Percentiles rank a stretch among this genome's conserved stretches.
Evolutionary conservation across 1,140 invertebrate species (phyloP).

Genomic region (Caenorhabditis latens): DNA sequence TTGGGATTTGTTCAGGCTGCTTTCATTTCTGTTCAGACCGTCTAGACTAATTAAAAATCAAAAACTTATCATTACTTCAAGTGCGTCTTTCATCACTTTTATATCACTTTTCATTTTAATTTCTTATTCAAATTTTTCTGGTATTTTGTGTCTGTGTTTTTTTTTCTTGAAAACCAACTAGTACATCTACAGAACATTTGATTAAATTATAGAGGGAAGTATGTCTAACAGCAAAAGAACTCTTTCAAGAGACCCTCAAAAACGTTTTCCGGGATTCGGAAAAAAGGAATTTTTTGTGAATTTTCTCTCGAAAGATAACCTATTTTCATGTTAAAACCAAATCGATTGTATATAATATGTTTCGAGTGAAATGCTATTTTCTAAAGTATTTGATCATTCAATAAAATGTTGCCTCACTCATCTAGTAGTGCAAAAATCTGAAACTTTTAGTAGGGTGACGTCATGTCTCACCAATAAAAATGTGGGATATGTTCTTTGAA

Average conservation of each 20-base stretch:
- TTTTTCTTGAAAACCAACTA: too few relatives aligned
- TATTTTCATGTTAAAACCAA: too few relatives aligned
- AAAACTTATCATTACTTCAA: not conserved
- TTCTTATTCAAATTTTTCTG: not conserved
- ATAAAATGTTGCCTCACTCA: not conserved
- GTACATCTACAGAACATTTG: conserved; percentile 11
- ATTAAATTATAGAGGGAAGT: not conserved
- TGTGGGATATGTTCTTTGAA: too few relatives aligned
- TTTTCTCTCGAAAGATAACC: too few relatives aligned
- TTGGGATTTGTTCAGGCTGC: not conserved
- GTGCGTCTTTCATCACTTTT: not conserved
- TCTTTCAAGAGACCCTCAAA: not conserved
- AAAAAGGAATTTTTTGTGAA: too few relatives aligned
- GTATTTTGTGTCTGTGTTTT: too few relatives aligned
- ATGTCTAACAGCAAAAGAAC: not conserved
- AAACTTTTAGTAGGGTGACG: too few relatives aligned
- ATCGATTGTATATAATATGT: too few relatives aligned
- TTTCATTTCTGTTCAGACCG: not conserved
- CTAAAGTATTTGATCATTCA: not conserved
- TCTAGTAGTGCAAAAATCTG: too few relatives aligned
- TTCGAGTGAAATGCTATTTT: too few relatives aligned
- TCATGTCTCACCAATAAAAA: too few relatives aligned
- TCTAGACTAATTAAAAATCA: conserved; percentile 27
- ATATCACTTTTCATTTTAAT: not conserved
- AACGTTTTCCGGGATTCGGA: not conserved